These are phyloP conservation scores for Eristalis arbustorum DNA, from an alignment of 2,888 invertebrate genomes.

Conservation along the genomic window DNA sequence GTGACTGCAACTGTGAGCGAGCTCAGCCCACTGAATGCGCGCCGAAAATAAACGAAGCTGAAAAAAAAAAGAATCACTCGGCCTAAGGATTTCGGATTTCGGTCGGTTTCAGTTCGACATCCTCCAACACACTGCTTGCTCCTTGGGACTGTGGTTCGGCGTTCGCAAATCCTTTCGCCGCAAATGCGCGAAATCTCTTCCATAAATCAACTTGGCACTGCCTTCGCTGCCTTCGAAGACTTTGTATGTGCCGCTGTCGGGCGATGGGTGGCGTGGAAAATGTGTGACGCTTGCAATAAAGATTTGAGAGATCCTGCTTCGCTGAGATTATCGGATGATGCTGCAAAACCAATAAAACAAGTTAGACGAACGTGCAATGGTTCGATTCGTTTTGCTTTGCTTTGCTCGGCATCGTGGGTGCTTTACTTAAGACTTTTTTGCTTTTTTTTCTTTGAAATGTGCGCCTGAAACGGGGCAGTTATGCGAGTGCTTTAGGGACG, in stretches of 20 bases:
- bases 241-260: neutral
- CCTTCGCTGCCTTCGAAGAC: constrained; percentile 25
- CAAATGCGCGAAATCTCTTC: constrained; percentile 66
- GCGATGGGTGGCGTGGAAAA: constrained; percentile 9
- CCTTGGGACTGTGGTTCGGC: constrained; percentile 45
- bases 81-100: constrained; percentile 46
- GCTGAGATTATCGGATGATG: constrained; percentile 61
- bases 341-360: constrained; percentile 66
- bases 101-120: neutral
- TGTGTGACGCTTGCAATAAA: constrained; percentile 28
- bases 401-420: neutral
- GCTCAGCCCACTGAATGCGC: constrained; percentile 23
- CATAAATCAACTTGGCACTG: constrained; percentile 63
- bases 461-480: neutral
- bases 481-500: neutral
- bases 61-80: constrained; percentile 34
- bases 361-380: constrained; percentile 57
- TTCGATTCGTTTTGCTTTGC: neutral
- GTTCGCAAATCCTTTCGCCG: constrained; percentile 58
- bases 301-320: constrained; percentile 46
- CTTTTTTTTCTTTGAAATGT: neutral
- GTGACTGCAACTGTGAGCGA: constrained; percentile 49
- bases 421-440: neutral
- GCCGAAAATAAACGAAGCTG: neutral
- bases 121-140: constrained; percentile 19